Evolutionary conservation across 2,113 vertebrate genomes (phyloP).

Genomic region (Platysteira castanea): DNA sequence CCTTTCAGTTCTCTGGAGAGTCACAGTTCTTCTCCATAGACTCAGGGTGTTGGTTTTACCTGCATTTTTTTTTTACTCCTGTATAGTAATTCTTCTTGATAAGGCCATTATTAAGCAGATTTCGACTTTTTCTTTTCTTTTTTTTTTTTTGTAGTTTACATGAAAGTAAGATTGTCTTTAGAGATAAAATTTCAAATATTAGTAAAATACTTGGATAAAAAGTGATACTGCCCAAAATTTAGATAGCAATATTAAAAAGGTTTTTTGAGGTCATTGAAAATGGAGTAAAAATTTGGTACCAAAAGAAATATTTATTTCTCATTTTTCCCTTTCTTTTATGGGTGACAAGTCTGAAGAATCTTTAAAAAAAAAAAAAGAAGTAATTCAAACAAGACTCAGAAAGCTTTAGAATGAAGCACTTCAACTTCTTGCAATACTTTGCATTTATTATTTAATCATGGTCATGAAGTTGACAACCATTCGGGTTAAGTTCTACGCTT

Average conservation of each 20-base stretch:
- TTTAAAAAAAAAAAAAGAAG: not conserved
- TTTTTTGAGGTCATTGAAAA: not conserved
- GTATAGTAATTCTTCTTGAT: not conserved
- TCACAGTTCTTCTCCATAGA: not conserved
- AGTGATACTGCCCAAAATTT: too few relatives aligned
- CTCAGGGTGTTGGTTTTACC: not conserved
- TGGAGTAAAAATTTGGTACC: fast-evolving
- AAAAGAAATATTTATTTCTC: not conserved
- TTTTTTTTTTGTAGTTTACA: not conserved
- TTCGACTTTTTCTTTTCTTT: not conserved
- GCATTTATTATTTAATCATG: not conserved
- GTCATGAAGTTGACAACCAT: not conserved
- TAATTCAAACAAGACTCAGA: not conserved
- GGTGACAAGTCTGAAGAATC: not conserved
- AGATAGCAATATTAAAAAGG: not conserved
- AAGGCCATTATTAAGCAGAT: not conserved
- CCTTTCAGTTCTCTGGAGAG: not conserved
- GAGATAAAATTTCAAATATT: not conserved
- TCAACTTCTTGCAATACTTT: not conserved
- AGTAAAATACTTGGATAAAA: not conserved
- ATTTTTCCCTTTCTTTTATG: not conserved
- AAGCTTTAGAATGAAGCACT: not conserved
- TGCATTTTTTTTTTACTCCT: not conserved
- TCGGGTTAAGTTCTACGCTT: not conserved
- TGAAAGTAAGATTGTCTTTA: not conserved